Evolutionary conservation across 2,113 vertebrate genomes (phyloP), one percentile per base, ranked within the genome.

Genomic region (Mus pahari): DNA sequence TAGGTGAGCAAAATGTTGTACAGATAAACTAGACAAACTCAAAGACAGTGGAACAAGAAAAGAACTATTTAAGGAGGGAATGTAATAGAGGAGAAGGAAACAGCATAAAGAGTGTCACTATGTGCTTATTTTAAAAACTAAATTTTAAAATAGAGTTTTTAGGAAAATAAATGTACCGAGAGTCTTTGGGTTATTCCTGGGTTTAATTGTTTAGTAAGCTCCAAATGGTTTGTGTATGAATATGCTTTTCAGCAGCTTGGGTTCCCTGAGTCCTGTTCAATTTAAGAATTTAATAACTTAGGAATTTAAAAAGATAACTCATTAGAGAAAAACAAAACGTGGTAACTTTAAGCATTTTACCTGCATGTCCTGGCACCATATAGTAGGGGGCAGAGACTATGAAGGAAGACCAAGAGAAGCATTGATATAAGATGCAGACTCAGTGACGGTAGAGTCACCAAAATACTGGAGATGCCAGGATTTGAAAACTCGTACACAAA

Each of bases 281-380:
- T 77, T 68, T 36, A 68, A 68, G 60, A 75, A 33, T 90, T 86
- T 75, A 45, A 89, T 45, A 93, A 66, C 33, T 28, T 64, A 64
- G 26, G 10, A 64, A 33, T 95, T 91, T 75, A 45, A 89, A 39
- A 93, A 66, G 16, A 48, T 83, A 45, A 87, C 62, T 94, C 74
- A 64, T 83, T 87, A 87, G 93, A 91, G 4, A 73, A 89, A 95
- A 71, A 95, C 70, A 55, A 11, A 36, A 28, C 13, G 7, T 86
- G 39, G 13, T 39, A 81, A 83, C 60, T 93, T 82, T 53, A 90
- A 82, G 26, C 31, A 83, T 87, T 92, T 94, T 91, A 78, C 33
- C 22, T 93, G 68, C 33, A 73, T 93, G 66, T 36, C 45, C 45
- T 48, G 48, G 48, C 7, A 20, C 16, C 16, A 31, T 10, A 10